Percentiles rank a stretch among this genome's conserved stretches.
Conservation (phyloP, 1,140 invertebrate genomes). For the Meloidogyne chitwoodi region DNA sequence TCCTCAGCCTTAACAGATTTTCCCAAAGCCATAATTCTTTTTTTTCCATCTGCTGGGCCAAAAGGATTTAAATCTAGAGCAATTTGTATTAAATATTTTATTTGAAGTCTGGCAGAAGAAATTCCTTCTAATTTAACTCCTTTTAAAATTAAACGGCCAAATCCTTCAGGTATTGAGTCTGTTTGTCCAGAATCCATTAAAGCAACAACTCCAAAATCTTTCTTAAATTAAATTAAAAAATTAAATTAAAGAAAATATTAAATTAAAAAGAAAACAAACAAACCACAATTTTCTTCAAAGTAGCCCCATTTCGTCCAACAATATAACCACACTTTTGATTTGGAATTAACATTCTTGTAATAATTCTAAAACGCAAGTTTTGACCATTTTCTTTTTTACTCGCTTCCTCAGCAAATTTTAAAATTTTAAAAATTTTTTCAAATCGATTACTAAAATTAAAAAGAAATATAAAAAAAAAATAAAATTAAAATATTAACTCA, state of each 20-base stretch:
- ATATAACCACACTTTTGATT: slow-evolving; percentile 18
- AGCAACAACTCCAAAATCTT: slow-evolving; percentile 3
- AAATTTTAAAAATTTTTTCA: background rate
- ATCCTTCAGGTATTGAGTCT: background rate
- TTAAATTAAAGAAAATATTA: background rate
- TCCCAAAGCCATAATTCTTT: background rate
- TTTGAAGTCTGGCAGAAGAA: background rate
- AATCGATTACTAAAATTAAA: background rate
- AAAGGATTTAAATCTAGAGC: slow-evolving; percentile 8
- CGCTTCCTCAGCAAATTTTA: background rate
- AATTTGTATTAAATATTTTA: background rate
- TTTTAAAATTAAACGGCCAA: background rate
- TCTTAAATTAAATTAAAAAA: too few species aligned
- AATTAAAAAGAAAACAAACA: background rate
- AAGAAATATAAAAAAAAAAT: too few species aligned
- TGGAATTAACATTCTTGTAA: background rate
- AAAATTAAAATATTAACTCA: background rate
- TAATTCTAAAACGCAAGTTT: background rate
- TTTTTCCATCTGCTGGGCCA: slow-evolving; percentile 1
- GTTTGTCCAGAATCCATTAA: background rate
- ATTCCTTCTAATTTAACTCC: background rate
- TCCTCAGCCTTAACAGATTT: background rate
- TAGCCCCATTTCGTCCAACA: slow-evolving; percentile 4
- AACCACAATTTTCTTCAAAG: slow-evolving; percentile 12
- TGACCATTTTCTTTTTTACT: background rate